Evolutionary conservation across 2,113 vertebrate species (phyloP), one percentile per base, ranked within the genome.

Genomic region (Phaethon lepturus): DNA sequence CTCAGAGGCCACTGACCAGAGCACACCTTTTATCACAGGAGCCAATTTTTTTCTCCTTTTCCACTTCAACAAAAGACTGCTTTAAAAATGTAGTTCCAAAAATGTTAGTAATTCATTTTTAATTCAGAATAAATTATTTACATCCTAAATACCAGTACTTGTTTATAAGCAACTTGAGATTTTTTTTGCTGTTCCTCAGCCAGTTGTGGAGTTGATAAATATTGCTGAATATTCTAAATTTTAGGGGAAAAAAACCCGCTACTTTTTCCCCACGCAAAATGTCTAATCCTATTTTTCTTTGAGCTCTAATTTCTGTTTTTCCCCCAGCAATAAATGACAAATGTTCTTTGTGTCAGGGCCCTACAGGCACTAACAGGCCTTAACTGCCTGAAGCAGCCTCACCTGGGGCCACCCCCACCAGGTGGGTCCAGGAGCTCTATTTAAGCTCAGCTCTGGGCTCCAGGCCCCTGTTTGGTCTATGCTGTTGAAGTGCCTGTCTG

Each of bases 381-480:
- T 38, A 9, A 2, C n/a, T 6, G 6, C 44, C 68, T 42, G 38
- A 40, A 11, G 5, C 7, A 18, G 40, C 62, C 42, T 53, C 68
- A 73, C 76, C 77, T 84, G 73, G 47, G 25, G 4, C 63, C n/a
- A 50, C 18, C 2, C 2, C 35, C 15, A 2, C 35, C 60, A 68
- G 1, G 1, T 17, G 25, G 31, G 2, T 50, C 25, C 64, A 26
- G 64, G 60, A 62, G 40, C 69, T 53, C 42, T 53, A 1, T 59
- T 81, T 78, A 58, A 74, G 78, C 50, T 71, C 60, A 17, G 55
- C 35, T 42, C 71, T 79, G 67, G 31, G 9, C 3, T n/a, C 17
- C 16, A 0, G 2, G 10, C 1, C 11, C 10, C 3, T 2, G 3
- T 40, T 29, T 47, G 63, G 2, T 50, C 6, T 6, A 2, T 31